A percentile compares a stretch with the other conserved stretches of the same genome.
phyloP scores from a whole-genome alignment of 2,888 invertebrate genomes.

The Drosophila dives region DNA sequence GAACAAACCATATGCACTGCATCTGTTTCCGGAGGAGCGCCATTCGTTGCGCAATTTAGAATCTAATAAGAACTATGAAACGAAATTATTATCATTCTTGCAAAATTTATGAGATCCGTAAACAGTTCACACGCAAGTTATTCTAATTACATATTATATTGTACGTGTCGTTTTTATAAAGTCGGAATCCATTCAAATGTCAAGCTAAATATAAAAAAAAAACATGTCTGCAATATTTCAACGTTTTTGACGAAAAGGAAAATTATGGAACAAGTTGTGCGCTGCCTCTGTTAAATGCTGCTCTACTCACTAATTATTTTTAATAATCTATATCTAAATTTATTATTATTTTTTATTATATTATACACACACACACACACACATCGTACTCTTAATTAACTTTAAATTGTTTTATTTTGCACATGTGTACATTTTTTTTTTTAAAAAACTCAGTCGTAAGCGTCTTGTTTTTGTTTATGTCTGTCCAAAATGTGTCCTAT shows the following conservation, averaged over 20 bases:
- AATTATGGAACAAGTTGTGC: slow-evolving; percentile 17
- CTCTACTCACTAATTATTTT: slow-evolving; percentile 63
- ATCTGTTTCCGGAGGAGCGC: slow-evolving; percentile 98
- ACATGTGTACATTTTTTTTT: slow-evolving; percentile 65
- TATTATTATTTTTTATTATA: slow-evolving; percentile 19
- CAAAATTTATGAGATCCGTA: slow-evolving; percentile 89
- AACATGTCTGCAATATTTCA: slow-evolving; percentile 40
- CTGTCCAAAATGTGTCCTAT: slow-evolving; percentile 35
- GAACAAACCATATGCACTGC: slow-evolving; percentile 98
- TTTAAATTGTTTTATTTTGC: slow-evolving; percentile 52
- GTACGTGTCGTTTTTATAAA: slow-evolving; percentile 40
- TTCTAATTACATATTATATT: slow-evolving; percentile 29
- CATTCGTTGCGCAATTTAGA: slow-evolving; percentile 97
- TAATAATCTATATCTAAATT: slow-evolving; percentile 29
- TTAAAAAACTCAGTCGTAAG: slow-evolving; percentile 34
- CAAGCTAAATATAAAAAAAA: slow-evolving; percentile 10
- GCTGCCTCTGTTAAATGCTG: slow-evolving; percentile 42
- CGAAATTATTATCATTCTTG: slow-evolving; percentile 95
- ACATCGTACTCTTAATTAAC: slow-evolving; percentile 38
- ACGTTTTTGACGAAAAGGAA: slow-evolving; percentile 10
- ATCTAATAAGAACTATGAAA: slow-evolving; percentile 98
- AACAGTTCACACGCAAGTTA: slow-evolving; percentile 28
- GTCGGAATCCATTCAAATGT: slow-evolving; percentile 12
- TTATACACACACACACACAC: slow-evolving; percentile 6
- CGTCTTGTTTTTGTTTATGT: slow-evolving; percentile 44